These are phyloP conservation scores for Stomatorhinus ivindoensis DNA, from an alignment of 2,113 vertebrate genomes.

Conservation along the genomic window DNA sequence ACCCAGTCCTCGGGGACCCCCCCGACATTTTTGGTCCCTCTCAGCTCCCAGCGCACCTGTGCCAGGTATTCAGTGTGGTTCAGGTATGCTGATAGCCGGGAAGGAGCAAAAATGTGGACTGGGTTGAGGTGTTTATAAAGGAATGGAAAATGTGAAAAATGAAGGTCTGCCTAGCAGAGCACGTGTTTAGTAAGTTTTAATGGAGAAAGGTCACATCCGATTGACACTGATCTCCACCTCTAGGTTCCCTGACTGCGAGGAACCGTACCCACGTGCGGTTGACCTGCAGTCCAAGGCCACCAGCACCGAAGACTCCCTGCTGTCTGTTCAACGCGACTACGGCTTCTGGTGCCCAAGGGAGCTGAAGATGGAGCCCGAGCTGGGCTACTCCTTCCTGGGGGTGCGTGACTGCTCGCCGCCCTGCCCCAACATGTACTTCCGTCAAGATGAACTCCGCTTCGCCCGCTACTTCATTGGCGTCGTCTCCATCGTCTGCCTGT, in stretches of 20 bases:
- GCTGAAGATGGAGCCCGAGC: slow-evolving; percentile 83
- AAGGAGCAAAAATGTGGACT: neutral
- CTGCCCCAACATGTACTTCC: slow-evolving; percentile 95
- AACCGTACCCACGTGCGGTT: slow-evolving; percentile 80
- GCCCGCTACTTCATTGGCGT: slow-evolving; percentile 91
- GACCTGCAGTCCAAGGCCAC: slow-evolving; percentile 71
- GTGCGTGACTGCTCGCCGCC: slow-evolving; percentile 89
- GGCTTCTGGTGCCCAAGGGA: slow-evolving; percentile 96
- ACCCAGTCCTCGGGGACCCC: too few species aligned
- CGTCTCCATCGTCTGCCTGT: slow-evolving; percentile 88
- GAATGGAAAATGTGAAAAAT: neutral
- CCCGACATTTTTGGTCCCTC: neutral
- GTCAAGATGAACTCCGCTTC: slow-evolving; percentile 79
- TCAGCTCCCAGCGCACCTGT: neutral
- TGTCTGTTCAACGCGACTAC: slow-evolving; percentile 83
- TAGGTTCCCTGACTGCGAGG: slow-evolving; percentile 91
- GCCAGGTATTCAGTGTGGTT: neutral
- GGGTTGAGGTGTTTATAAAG: neutral
- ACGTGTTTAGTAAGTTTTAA: neutral
- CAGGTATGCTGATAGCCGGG: neutral
- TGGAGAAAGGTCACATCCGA: neutral
- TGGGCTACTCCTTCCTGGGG: slow-evolving; percentile 87
- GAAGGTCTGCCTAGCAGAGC: neutral
- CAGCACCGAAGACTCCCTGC: slow-evolving; percentile 69
- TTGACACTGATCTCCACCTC: neutral